Evolutionary conservation across 2,797 vertebrate species (phyloP).

Genomic region (Toxotes lorentzi): DNA sequence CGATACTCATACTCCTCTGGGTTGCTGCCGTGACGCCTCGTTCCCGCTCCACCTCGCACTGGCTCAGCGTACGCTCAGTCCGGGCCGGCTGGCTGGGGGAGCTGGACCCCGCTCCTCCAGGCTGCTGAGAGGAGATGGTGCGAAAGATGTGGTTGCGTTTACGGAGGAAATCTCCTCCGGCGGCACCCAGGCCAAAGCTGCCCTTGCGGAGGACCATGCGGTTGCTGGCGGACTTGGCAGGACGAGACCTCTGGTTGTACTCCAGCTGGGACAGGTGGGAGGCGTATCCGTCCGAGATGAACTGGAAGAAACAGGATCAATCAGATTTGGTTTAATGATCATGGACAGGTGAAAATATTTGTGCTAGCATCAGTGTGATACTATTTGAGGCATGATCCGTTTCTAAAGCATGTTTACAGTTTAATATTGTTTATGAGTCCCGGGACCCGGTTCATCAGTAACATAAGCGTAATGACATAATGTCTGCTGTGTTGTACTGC

Average conservation of each 20-base stretch:
- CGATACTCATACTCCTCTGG: constrained; percentile 94
- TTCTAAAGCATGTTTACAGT: no score
- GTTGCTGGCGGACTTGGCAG: constrained; percentile 91
- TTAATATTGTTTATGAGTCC: no score
- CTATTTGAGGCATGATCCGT: no score
- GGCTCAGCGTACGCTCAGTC: constrained; percentile 90
- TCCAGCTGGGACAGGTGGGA: constrained; percentile 96
- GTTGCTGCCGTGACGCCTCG: constrained; percentile 74
- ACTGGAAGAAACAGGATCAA: constrained; percentile 65
- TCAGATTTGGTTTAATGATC: not conserved
- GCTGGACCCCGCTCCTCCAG: constrained; percentile 66
- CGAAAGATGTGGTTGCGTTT: constrained; percentile 96
- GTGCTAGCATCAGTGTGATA: no score
- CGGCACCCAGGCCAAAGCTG: constrained; percentile 92
- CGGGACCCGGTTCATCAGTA: no score
- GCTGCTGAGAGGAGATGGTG: constrained; percentile 94
- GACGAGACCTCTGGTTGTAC: constrained; percentile 92
- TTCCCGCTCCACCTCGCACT: constrained; percentile 90
- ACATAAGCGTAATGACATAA: no score
- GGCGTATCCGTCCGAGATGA: constrained; percentile 93
- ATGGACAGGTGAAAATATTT: no score
- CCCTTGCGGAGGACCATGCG: constrained; percentile 96
- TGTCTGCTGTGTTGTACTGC: not conserved
- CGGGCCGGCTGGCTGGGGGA: constrained; percentile 66
- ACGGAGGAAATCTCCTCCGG: constrained; percentile 93